phyloP scores from a whole-genome alignment of 92 coral and sea anemone genomes.

The Umimayanthus kanabou region DNA sequence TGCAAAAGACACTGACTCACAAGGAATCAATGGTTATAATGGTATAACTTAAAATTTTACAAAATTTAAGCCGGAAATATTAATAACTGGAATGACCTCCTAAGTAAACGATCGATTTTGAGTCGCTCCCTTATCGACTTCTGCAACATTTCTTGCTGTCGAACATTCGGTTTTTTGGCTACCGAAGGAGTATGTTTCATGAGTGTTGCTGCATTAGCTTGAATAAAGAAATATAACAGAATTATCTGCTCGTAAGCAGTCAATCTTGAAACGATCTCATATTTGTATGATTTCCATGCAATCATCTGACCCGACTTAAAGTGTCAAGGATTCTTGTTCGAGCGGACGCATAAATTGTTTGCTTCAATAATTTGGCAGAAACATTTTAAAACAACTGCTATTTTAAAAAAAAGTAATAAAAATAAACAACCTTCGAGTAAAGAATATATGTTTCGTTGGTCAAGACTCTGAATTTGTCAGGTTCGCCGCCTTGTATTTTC shows the following conservation, averaged over 20 bases:
- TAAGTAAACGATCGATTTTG: slow-evolving; percentile 5
- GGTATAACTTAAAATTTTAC: slow-evolving; percentile 17
- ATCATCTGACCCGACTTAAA: slow-evolving; percentile 23
- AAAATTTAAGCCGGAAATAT: slow-evolving; percentile 40
- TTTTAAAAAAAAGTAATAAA: background rate
- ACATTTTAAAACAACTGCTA: slow-evolving; percentile 1
- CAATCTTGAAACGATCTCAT: background rate
- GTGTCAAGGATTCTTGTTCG: slow-evolving; percentile 32
- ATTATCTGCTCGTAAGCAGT: background rate
- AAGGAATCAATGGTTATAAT: background rate
- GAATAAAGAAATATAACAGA: background rate
- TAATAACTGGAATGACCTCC: slow-evolving; percentile 29
- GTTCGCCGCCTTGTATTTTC: slow-evolving; percentile 10
- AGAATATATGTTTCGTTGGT: slow-evolving; percentile 8
- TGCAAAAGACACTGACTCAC: background rate
- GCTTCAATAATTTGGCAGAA: slow-evolving; percentile 6
- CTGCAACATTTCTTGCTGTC: background rate
- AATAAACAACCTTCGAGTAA: slow-evolving; percentile 16
- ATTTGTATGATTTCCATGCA: slow-evolving; percentile 1
- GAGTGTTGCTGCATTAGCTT: background rate
- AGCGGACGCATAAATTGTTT: slow-evolving; percentile 29
- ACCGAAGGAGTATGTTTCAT: background rate
- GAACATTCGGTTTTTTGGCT: background rate
- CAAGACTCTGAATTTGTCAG: slow-evolving; percentile 1
- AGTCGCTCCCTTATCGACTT: background rate